Percentiles rank a stretch among this genome's conserved stretches.
phyloP scores from a whole-genome alignment of 2,888 invertebrate species.

The Gortyna flavago region DNA sequence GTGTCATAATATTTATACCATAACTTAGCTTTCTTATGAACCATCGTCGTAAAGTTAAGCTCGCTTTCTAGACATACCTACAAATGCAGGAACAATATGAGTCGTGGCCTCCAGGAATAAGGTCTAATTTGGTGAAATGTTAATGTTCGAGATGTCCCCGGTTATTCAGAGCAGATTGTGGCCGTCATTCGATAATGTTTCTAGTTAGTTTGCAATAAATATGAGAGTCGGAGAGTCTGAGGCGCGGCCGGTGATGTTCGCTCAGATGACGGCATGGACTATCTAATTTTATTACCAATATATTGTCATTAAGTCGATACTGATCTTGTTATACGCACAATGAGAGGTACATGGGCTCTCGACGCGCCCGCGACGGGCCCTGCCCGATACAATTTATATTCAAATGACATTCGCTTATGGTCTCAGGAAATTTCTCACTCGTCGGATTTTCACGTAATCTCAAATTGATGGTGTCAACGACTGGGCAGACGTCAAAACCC shows the following conservation, averaged over 20 bases:
- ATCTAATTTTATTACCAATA: slow-evolving; percentile 90
- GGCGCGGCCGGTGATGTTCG: slow-evolving; percentile 81
- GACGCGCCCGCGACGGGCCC: slow-evolving; percentile 71
- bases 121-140: slow-evolving; percentile 77
- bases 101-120: slow-evolving; percentile 76
- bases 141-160: slow-evolving; percentile 74
- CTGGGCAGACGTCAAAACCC: slow-evolving; percentile 75
- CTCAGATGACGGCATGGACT: slow-evolving; percentile 87
- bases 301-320: slow-evolving; percentile 90
- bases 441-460: slow-evolving; percentile 88
- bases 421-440: slow-evolving; percentile 88
- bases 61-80: slow-evolving; percentile 78
- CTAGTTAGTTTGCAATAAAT: slow-evolving; percentile 89
- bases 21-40: slow-evolving; percentile 88
- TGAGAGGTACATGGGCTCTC: slow-evolving; percentile 83
- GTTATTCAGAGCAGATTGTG: slow-evolving; percentile 80
- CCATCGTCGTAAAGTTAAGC: slow-evolving; percentile 85
- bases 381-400: slow-evolving; percentile 88
- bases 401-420: slow-evolving; percentile 88
- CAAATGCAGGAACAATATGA: slow-evolving; percentile 72
- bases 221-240: slow-evolving; percentile 83
- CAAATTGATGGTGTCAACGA: slow-evolving; percentile 84
- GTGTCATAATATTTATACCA: slow-evolving; percentile 89
- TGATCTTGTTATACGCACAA: slow-evolving; percentile 90
- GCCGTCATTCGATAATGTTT: slow-evolving; percentile 88